Evolutionary conservation across 2,797 vertebrate species (phyloP), one percentile per base, ranked within the genome.

Genomic region (Sternarchorhynchus goeldii): DNA sequence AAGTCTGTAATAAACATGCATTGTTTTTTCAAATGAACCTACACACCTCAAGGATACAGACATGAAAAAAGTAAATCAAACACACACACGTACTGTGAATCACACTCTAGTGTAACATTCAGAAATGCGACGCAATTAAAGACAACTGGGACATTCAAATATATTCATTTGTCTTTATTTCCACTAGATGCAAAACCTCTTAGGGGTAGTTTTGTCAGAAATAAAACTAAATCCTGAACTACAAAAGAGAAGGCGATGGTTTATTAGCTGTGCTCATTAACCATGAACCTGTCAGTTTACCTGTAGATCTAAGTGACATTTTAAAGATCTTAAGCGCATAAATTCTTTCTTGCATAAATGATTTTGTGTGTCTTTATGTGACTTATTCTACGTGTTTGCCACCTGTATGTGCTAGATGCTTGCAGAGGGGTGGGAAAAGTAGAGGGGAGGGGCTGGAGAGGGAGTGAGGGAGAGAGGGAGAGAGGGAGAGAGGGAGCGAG

Each of bases 111-210:
- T 14, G 45, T 14, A 18, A 50, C 62, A 68, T 62, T 60, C n/a
- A 67, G 25, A 74, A 67, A 67, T n/a, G 29, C 53, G 31, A 63
- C 14, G 65, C n/a, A 62, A 59, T 29, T 59, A n/a, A 56, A 79
- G 20, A 75, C 41, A 18, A 79, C 31, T 69, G 60, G 63, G 71
- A 74, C 78, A 79, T 56, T 80, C 1, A 70, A 10, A 17, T 80
- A 58, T 32, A 39, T 69, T 70, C 45, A 69, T 17, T 55, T 62
- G 10, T 17, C 55, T 80, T 80, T 80, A 80, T 69, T 80, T 75
- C 0, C 68, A 10, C 53, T 68, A 36, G 59, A 76, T 32, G 39
- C 72, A 69, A 57, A 29, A 50, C 16, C 34, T 53, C 60, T 67
- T 20, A 68, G 16, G 55, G 25, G 58, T 58, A 78, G 20, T 5